A percentile compares a stretch with the other conserved stretches of the same genome.
phyloP scores from a whole-genome alignment of 1,140 invertebrate species.

The Lutraria rhynchaena region DNA sequence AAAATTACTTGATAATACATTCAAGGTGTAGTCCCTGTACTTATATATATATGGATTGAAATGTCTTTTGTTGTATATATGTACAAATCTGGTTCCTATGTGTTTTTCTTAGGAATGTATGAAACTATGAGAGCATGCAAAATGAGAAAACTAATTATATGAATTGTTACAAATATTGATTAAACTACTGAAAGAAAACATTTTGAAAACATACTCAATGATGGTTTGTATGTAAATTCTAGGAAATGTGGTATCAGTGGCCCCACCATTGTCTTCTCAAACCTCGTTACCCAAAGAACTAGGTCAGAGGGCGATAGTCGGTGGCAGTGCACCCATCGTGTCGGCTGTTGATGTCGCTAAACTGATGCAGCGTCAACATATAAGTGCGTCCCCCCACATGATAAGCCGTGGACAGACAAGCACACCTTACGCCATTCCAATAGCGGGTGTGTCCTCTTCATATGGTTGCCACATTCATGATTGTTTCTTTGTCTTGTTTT shows the following conservation, averaged over 20 bases:
- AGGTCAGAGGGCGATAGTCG: constrained; percentile 30
- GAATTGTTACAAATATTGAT: too few relatives aligned
- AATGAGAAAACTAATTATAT: too few relatives aligned
- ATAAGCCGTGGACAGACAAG: constrained; percentile 7
- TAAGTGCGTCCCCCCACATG: neutral
- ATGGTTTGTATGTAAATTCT: neutral
- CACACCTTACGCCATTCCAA: constrained; percentile 46
- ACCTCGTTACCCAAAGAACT: constrained; percentile 13
- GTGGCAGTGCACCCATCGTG: constrained; percentile 3
- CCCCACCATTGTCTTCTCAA: neutral
- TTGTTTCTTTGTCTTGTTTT: neutral
- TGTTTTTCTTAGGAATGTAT: too few relatives aligned
- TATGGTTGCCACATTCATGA: neutral
- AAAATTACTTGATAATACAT: too few relatives aligned
- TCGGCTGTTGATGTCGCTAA: constrained; percentile 46
- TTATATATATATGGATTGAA: too few relatives aligned
- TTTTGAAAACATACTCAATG: too few relatives aligned
- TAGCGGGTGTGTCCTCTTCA: constrained; percentile 17
- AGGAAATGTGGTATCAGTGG: constrained; percentile 11
- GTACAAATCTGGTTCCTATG: too few relatives aligned
- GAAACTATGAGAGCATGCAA: too few relatives aligned
- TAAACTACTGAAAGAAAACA: too few relatives aligned
- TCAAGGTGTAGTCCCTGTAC: too few relatives aligned
- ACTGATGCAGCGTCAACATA: constrained; percentile 40
- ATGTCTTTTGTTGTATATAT: too few relatives aligned